Percentiles rank a stretch among this genome's conserved stretches.
Evolutionary conservation across 2,888 invertebrate genomes (phyloP).

Genomic region (Yponomeuta plumbellus): DNA sequence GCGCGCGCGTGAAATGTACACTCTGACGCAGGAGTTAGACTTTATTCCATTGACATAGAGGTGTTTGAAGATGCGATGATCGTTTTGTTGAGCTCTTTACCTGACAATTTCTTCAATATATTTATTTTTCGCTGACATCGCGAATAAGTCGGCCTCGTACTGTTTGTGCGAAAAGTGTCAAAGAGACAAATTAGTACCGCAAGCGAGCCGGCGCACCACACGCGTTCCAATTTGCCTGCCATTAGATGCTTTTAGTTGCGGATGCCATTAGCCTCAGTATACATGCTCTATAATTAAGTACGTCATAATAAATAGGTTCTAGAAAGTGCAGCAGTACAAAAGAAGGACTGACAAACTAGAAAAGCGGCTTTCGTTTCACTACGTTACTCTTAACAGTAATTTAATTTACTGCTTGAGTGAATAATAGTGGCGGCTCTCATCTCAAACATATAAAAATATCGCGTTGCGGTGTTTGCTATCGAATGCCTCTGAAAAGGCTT

Average conservation of each 20-base stretch:
- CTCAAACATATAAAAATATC: too few species aligned
- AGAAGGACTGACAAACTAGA: too few species aligned
- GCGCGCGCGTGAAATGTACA: not conserved
- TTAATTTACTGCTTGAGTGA: too few species aligned
- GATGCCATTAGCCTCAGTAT: not conserved
- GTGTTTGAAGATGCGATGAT: not conserved
- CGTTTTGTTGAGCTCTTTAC: not conserved
- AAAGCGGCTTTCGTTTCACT: too few species aligned
- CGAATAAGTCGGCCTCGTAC: not conserved
- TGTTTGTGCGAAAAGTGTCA: not conserved
- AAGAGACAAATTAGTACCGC: not conserved
- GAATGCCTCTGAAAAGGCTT: too few species aligned
- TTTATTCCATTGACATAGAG: not conserved
- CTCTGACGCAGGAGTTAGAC: not conserved
- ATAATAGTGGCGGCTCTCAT: too few species aligned
- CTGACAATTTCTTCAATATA: not conserved
- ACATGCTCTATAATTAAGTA: not conserved
- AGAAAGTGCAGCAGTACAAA: not conserved
- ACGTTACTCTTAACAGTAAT: too few species aligned
- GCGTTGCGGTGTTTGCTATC: too few species aligned
- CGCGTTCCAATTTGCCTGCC: not conserved
- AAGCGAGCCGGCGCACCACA: not conserved
- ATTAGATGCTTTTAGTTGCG: not conserved
- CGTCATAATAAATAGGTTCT: not conserved
- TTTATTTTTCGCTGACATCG: not conserved